These are phyloP conservation scores for Chrosomus eos DNA, from an alignment of 2,797 vertebrate genomes.

Conservation along the genomic window DNA sequence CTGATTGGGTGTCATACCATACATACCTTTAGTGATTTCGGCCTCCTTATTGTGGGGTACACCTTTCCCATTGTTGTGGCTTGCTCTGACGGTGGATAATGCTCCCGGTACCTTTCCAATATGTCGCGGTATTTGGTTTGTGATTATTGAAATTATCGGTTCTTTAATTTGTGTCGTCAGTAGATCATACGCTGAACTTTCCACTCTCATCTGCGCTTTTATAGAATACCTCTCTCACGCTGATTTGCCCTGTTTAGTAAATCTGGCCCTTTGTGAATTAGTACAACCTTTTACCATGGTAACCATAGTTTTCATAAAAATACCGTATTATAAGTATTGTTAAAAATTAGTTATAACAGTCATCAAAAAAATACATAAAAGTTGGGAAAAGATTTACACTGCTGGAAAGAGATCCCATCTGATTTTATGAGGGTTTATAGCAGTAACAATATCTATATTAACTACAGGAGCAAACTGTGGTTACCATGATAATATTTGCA, in stretches of 20 bases:
- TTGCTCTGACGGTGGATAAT: no score
- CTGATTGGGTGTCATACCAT: no score
- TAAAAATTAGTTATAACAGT: neutral
- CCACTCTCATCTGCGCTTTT: neutral
- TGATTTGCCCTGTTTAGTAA: neutral
- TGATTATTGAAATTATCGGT: no score
- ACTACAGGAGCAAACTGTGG: neutral
- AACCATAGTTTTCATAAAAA: neutral
- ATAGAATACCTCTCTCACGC: neutral
- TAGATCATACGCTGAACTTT: neutral
- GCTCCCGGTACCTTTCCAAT: no score
- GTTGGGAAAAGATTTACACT: neutral
- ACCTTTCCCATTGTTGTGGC: no score
- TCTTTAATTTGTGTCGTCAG: neutral
- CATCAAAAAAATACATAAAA: neutral
- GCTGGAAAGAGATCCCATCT: neutral
- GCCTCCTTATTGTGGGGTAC: no score
- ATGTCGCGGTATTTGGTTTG: no score
- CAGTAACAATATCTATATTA: neutral
- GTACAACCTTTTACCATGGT: neutral
- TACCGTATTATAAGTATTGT: neutral
- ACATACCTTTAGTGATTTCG: no score
- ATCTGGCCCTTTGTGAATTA: neutral
- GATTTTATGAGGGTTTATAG: neutral
- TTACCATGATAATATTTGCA: conserved; percentile 24